Evolutionary conservation across 2,888 invertebrate genomes (phyloP).

Genomic region (Drosophila stalkeri): DNA sequence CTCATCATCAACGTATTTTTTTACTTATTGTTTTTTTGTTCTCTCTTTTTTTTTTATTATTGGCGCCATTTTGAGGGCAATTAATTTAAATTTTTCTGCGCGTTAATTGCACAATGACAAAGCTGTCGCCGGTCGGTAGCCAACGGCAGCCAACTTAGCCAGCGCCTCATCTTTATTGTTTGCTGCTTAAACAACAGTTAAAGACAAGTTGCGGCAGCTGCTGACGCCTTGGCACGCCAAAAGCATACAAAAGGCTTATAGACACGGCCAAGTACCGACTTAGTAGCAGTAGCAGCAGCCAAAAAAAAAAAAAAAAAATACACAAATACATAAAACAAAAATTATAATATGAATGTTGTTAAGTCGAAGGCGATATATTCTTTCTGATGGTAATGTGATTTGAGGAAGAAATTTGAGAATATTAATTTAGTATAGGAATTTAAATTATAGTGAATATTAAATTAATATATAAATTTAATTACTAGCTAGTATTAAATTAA

Average conservation of each 20-base stretch:
- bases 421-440: too few species aligned
- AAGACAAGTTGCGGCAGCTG: slow-evolving; percentile 70
- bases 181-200: slow-evolving; percentile 71
- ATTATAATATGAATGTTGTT: slow-evolving; percentile 22
- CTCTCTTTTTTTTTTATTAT: slow-evolving; percentile 38
- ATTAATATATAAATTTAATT: too few species aligned
- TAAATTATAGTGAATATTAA: too few species aligned
- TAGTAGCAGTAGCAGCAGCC: slow-evolving; percentile 49
- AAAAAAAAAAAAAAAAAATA: slow-evolving; percentile 28
- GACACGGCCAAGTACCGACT: slow-evolving; percentile 37
- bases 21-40: slow-evolving; percentile 6
- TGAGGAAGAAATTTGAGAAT: too few species aligned
- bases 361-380: slow-evolving; percentile 19
- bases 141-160: slow-evolving; percentile 42
- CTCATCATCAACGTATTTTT: slow-evolving; percentile 26
- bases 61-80: slow-evolving; percentile 74
- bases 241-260: slow-evolving; percentile 51
- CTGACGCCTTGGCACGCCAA: slow-evolving; percentile 50
- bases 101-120: slow-evolving; percentile 78
- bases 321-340: slow-evolving; percentile 19
- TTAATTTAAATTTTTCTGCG: slow-evolving; percentile 71
- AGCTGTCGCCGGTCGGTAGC: slow-evolving; percentile 61
- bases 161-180: slow-evolving; percentile 62
- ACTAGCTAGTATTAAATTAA: too few species aligned
- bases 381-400: neutral